Conservation (phyloP, 2,113 vertebrate genomes). For the Periophthalmodon schlosseri region DNA sequence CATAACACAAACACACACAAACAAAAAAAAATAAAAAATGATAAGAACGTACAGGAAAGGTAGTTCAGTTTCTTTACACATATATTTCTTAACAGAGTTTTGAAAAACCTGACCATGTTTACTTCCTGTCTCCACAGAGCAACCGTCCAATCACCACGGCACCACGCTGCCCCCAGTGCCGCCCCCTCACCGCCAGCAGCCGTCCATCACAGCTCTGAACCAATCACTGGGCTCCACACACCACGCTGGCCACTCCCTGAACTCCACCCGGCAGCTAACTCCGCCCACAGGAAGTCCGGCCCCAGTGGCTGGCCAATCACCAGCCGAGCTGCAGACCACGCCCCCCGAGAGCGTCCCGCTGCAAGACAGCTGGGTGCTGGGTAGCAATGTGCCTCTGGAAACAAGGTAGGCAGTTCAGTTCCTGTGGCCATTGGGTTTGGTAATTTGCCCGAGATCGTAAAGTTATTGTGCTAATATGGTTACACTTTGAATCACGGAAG, state of each 20-base stretch:
- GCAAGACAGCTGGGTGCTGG: slow-evolving; percentile 99
- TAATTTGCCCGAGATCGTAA: not conserved
- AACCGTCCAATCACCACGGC: slow-evolving; percentile 90
- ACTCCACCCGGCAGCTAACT: slow-evolving; percentile 55
- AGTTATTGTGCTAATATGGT: too few relatives aligned
- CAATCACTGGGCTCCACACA: slow-evolving; percentile 86
- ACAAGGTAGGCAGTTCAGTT: slow-evolving; percentile 82
- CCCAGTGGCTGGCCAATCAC: slow-evolving; percentile 92
- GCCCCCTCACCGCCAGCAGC: slow-evolving; percentile 90
- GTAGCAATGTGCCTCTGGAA: slow-evolving; percentile 99
- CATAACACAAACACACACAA: too few relatives aligned
- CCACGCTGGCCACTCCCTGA: slow-evolving; percentile 64
- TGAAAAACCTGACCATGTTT: not conserved
- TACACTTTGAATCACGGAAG: too few relatives aligned
- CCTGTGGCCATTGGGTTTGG: not conserved
- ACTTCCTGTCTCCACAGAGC: slow-evolving; percentile 77
- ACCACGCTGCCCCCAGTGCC: slow-evolving; percentile 89
- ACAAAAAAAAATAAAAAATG: too few relatives aligned
- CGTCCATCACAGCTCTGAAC: slow-evolving; percentile 94
- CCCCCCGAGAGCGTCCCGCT: slow-evolving; percentile 99
- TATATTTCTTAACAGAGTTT: too few relatives aligned
- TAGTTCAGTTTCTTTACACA: too few relatives aligned
- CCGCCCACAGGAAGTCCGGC: slow-evolving; percentile 87
- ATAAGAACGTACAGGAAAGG: too few relatives aligned
- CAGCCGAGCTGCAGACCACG: slow-evolving; percentile 99